phyloP scores from a whole-genome alignment of 2,888 invertebrate genomes.

The Candidula unifasciata region DNA sequence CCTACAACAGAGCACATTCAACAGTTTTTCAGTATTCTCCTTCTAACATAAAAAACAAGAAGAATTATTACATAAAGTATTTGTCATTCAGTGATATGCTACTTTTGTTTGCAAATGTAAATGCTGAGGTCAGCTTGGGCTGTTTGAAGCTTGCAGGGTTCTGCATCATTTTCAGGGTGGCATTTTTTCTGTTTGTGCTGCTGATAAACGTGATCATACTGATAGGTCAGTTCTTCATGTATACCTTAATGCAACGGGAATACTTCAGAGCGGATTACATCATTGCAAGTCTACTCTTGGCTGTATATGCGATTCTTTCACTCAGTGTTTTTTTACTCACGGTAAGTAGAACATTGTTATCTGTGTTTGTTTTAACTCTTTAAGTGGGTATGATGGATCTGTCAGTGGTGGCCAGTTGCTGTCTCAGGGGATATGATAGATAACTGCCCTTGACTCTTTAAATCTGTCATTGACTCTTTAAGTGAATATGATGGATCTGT shows the following conservation, averaged over 20 bases:
- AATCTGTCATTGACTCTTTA: too few relatives aligned
- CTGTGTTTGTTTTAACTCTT: background rate
- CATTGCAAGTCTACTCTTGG: slow-evolving; percentile 86
- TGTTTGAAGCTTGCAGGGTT: background rate
- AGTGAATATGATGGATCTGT: too few relatives aligned
- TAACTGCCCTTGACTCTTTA: too few relatives aligned
- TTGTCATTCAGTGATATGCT: too few relatives aligned
- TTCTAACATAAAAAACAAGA: too few relatives aligned
- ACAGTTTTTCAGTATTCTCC: too few relatives aligned
- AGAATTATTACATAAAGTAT: too few relatives aligned
- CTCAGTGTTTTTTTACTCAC: slow-evolving; percentile 82
- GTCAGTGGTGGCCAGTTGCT: too few relatives aligned
- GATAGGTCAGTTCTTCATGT: slow-evolving; percentile 58
- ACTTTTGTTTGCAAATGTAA: background rate
- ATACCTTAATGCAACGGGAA: slow-evolving; percentile 86
- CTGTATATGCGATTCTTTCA: slow-evolving; percentile 90
- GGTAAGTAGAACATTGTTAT: slow-evolving; percentile 21
- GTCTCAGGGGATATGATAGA: too few relatives aligned
- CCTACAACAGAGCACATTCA: too few relatives aligned
- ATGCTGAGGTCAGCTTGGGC: background rate
- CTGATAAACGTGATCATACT: slow-evolving; percentile 60
- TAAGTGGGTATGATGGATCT: too few relatives aligned
- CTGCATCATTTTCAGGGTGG: slow-evolving; percentile 64
- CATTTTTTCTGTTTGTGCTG: slow-evolving; percentile 66
- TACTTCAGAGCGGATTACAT: slow-evolving; percentile 90